phyloP scores from a whole-genome alignment of 2,113 vertebrate genomes.

The Colinus virginianus region DNA sequence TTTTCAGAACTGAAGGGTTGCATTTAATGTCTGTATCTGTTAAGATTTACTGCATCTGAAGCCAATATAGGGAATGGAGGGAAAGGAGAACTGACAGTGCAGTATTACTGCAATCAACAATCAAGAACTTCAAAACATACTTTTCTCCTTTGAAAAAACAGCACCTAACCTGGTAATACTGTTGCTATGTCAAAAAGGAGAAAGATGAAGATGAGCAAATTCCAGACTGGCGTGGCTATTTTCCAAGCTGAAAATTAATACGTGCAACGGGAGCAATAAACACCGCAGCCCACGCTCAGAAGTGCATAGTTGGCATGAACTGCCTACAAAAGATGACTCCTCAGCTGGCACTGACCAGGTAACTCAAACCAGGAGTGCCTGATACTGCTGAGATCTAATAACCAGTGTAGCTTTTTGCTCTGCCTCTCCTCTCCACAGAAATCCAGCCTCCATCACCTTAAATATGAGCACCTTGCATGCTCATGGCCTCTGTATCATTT shows the following conservation, averaged over 20 bases:
- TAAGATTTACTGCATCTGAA: not conserved
- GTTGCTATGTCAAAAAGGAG: not conserved
- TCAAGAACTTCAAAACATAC: not conserved
- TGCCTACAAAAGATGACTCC: conserved; percentile 41
- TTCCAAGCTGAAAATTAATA: conserved; percentile 63
- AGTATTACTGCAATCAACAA: not conserved
- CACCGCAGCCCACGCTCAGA: conserved; percentile 28
- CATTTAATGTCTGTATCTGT: not conserved
- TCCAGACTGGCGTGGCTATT: not conserved
- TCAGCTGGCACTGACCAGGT: conserved; percentile 54
- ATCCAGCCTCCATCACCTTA: not conserved
- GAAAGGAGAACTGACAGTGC: not conserved
- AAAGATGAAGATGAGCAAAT: conserved; percentile 25
- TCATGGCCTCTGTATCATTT: not conserved
- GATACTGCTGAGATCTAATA: not conserved
- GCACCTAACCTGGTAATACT: not conserved
- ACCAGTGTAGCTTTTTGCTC: conserved; percentile 30
- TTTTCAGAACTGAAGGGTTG: not conserved
- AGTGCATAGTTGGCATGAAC: conserved; percentile 56
- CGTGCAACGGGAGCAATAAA: conserved; percentile 48
- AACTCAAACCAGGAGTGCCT: conserved; percentile 47
- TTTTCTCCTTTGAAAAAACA: not conserved
- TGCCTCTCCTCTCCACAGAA: conserved; percentile 21
- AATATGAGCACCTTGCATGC: not conserved
- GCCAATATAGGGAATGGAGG: not conserved